A percentile compares a stretch with the other conserved stretches of the same genome.
phyloP scores from a whole-genome alignment of 2,888 invertebrate genomes.

The Parnassius glacialis region DNA sequence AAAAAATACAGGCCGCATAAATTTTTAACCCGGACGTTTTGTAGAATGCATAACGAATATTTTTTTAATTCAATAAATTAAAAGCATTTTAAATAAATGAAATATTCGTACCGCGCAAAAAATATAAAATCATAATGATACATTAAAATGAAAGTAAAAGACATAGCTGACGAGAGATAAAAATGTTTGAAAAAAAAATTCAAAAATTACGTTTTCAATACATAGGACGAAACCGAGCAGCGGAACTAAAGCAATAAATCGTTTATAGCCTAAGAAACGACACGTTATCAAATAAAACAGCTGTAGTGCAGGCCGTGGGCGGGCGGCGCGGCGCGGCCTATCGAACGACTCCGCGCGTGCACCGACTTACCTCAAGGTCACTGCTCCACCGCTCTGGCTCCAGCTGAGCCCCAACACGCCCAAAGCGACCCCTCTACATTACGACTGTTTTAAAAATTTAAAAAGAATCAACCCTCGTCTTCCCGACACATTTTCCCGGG shows the following conservation, averaged over 20 bases:
- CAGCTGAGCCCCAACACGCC: constrained; percentile 53
- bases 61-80: no score
- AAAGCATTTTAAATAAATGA: no score
- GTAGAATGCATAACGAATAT: no score
- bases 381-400: constrained; percentile 40
- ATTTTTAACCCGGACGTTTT: neutral
- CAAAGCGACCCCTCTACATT: constrained; percentile 53
- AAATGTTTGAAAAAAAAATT: neutral
- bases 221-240: neutral
- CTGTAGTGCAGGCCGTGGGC: constrained; percentile 72
- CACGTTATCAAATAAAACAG: constrained; percentile 69
- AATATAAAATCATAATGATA: neutral
- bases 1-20: neutral
- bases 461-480: constrained; percentile 63
- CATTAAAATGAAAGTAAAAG: neutral
- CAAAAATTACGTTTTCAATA: no score
- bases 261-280: constrained; percentile 35
- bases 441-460: constrained; percentile 53
- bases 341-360: constrained; percentile 61
- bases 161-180: neutral
- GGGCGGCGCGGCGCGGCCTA: constrained; percentile 57
- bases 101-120: neutral
- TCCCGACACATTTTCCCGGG: constrained; percentile 59
- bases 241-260: constrained; percentile 24
- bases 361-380: constrained; percentile 75